Evolutionary conservation across 2,113 vertebrate species (phyloP).

Genomic region (Saimiri boliviensis): DNA sequence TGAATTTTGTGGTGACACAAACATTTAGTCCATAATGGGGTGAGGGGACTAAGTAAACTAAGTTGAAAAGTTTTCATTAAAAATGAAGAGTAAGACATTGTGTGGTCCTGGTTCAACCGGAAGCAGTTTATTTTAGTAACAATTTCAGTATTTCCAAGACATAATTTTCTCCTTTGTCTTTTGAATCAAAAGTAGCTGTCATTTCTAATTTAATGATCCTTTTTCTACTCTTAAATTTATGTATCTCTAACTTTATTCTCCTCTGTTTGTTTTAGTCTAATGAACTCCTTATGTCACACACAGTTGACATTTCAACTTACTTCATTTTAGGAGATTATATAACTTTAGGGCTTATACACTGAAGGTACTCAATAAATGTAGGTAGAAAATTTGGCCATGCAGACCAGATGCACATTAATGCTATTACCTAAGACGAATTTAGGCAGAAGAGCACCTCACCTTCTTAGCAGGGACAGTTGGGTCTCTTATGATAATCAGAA

Average conservation of each 20-base stretch:
- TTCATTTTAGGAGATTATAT: not conserved
- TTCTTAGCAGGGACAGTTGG: not conserved
- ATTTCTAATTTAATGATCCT: not conserved
- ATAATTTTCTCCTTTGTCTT: slow-evolving; percentile 6
- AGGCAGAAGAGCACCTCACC: not conserved
- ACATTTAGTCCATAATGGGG: not conserved
- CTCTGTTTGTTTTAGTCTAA: not conserved
- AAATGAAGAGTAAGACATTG: not conserved
- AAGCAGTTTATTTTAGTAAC: not conserved
- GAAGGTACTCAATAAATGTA: not conserved
- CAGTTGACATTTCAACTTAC: not conserved
- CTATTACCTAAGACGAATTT: not conserved
- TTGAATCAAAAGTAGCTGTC: slow-evolving; percentile 6
- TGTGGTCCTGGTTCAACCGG: not conserved
- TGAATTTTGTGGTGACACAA: not conserved
- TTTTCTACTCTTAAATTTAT: not conserved
- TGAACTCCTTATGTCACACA: not conserved
- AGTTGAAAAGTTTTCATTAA: not conserved
- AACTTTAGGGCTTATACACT: not conserved
- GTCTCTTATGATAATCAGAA: not conserved
- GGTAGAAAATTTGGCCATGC: not conserved
- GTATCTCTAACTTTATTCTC: not conserved
- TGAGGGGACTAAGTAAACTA: not conserved
- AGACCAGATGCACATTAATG: not conserved
- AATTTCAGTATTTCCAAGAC: not conserved